A percentile compares a stretch with the other conserved stretches of the same genome.
Evolutionary conservation across 2,113 vertebrate species (phyloP).

Genomic region (Sminthopsis crassicaudata): DNA sequence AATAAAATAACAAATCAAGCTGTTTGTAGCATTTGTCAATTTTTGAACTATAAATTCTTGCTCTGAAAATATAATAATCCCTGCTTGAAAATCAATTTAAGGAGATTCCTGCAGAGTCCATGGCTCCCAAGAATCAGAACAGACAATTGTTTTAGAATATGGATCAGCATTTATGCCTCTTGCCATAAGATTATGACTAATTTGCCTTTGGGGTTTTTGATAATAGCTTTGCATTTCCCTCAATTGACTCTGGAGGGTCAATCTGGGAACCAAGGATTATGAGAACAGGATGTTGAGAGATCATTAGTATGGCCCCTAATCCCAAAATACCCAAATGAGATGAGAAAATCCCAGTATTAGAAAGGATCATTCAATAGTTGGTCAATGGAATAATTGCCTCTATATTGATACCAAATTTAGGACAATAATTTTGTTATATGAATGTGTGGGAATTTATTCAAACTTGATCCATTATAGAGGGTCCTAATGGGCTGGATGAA

Average conservation of each 20-base stretch:
- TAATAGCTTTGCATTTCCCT: conserved; percentile 90
- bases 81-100: background rate
- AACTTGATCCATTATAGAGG: conserved; percentile 98
- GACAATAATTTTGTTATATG: conserved; percentile 96
- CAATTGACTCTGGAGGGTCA: conserved; percentile 84
- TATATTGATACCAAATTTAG: conserved; percentile 94
- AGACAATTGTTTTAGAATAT: conserved; percentile 91
- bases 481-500: conserved; percentile 94
- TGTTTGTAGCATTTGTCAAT: background rate
- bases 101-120: background rate
- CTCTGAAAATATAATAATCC: background rate
- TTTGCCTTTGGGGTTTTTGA: conserved; percentile 95
- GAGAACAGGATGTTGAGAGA: conserved; percentile 93
- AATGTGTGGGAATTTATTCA: conserved; percentile 91
- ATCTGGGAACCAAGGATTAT: conserved; percentile 88
- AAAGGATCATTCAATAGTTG: conserved; percentile 96
- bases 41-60: background rate
- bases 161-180: conserved; percentile 92
- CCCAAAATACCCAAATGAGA: conserved; percentile 91
- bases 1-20: background rate
- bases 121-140: conserved; percentile 84
- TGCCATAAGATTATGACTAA: conserved; percentile 92
- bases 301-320: conserved; percentile 89
- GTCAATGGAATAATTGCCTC: conserved; percentile 96
- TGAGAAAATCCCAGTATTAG: conserved; percentile 93